Conservation (phyloP, 2,797 vertebrate species). For the Myotis myotis region DNA sequence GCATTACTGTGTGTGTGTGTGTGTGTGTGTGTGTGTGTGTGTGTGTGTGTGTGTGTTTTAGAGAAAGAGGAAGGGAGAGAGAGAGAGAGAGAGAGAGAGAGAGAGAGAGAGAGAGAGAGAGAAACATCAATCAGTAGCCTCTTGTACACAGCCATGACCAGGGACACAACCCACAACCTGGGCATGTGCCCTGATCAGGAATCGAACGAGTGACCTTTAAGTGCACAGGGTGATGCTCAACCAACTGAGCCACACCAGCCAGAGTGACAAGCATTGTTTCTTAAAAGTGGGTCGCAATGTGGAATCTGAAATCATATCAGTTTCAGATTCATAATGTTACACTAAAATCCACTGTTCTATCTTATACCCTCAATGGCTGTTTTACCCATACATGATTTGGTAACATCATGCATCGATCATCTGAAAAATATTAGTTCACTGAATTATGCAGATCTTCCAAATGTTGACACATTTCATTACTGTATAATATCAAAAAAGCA, state of each 20-base stretch:
- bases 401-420: neutral
- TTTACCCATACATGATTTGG: neutral
- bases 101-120: neutral
- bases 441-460: neutral
- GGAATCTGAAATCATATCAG: neutral
- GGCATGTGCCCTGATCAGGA: too few species aligned
- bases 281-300: neutral
- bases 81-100: neutral
- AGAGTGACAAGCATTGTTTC: neutral
- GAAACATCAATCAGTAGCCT: too few species aligned
- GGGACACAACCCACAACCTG: too few species aligned
- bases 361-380: neutral
- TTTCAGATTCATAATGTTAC: neutral
- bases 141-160: too few species aligned
- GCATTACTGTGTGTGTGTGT: too few species aligned
- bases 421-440: neutral
- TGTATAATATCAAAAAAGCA: neutral
- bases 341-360: neutral
- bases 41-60: too few species aligned
- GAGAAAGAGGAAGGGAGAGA: too few species aligned
- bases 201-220: neutral
- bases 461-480: neutral
- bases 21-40: too few species aligned
- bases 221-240: too few species aligned
- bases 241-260: too few species aligned